These are phyloP conservation scores for Nowickia ferox DNA, from an alignment of 2,888 invertebrate genomes.

Conservation along the genomic window DNA sequence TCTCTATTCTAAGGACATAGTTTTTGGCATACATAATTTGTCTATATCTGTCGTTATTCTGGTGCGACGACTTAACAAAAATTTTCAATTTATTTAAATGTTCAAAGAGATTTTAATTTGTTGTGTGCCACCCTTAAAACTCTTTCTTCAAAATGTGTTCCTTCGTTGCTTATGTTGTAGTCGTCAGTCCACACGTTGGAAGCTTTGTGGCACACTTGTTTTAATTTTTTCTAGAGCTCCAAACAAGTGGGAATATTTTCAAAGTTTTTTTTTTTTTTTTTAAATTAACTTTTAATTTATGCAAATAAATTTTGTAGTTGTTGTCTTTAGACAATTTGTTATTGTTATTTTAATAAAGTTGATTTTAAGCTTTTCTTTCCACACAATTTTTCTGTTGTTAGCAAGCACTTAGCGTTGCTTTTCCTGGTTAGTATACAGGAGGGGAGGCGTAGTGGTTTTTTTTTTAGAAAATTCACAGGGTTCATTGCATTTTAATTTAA, in stretches of 20 bases:
- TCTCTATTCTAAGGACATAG: slow-evolving; percentile 33
- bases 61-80: slow-evolving; percentile 28
- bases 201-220: slow-evolving; percentile 20
- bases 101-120: slow-evolving; percentile 60
- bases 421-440: neutral
- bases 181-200: slow-evolving; percentile 11
- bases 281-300: slow-evolving; percentile 67
- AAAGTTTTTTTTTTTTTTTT: neutral
- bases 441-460: neutral
- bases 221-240: slow-evolving; percentile 2
- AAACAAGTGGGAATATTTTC: slow-evolving; percentile 42
- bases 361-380: slow-evolving; percentile 49
- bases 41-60: slow-evolving; percentile 16
- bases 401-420: neutral
- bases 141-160: neutral
- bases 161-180: neutral
- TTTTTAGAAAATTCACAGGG: neutral
- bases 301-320: slow-evolving; percentile 61
- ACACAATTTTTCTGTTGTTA: slow-evolving; percentile 13
- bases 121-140: slow-evolving; percentile 35
- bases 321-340: slow-evolving; percentile 57
- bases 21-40: slow-evolving; percentile 48
- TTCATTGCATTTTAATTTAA: slow-evolving; percentile 60
- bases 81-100: slow-evolving; percentile 62
- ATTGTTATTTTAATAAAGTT: slow-evolving; percentile 57